phyloP scores from a whole-genome alignment of 2,113 vertebrate genomes.

The Oenanthe melanoleuca region DNA sequence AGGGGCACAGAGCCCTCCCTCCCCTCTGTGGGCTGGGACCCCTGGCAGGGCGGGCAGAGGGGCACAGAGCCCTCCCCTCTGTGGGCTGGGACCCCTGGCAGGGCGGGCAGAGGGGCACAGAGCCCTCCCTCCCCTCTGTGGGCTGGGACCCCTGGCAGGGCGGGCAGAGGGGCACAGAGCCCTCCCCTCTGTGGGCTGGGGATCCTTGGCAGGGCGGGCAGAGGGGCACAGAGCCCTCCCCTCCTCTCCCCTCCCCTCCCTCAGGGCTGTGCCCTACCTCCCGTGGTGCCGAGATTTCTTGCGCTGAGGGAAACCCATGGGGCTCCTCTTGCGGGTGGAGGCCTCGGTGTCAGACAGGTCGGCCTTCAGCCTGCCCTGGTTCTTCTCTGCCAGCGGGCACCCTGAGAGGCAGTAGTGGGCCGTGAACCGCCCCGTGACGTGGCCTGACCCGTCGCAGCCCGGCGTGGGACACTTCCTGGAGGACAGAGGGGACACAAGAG shows the following conservation, averaged over 20 bases:
- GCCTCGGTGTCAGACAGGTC: constrained; percentile 89
- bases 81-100: too few relatives aligned
- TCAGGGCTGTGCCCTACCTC: constrained; percentile 74
- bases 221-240: background rate
- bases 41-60: too few relatives aligned
- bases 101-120: too few relatives aligned
- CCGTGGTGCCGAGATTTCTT: constrained; percentile 94
- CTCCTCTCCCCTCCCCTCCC: background rate
- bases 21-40: too few relatives aligned
- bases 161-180: too few relatives aligned
- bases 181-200: background rate
- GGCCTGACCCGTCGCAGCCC: constrained; percentile 95
- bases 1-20: too few relatives aligned
- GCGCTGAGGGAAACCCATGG: constrained; percentile 86
- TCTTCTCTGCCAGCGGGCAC: constrained; percentile 94
- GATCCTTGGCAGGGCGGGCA: too few relatives aligned
- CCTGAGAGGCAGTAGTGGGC: constrained; percentile 98
- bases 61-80: too few relatives aligned
- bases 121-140: too few relatives aligned
- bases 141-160: too few relatives aligned
- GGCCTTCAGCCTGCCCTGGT: constrained; percentile 90
- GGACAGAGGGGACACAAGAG: background rate
- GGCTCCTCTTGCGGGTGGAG: constrained; percentile 82
- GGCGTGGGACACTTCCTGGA: constrained; percentile 97
- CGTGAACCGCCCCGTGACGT: constrained; percentile 95